Percentiles rank a stretch among this genome's conserved stretches.
Evolutionary conservation across 2,888 invertebrate genomes (phyloP).

Genomic region (Camponotus fellah): DNA sequence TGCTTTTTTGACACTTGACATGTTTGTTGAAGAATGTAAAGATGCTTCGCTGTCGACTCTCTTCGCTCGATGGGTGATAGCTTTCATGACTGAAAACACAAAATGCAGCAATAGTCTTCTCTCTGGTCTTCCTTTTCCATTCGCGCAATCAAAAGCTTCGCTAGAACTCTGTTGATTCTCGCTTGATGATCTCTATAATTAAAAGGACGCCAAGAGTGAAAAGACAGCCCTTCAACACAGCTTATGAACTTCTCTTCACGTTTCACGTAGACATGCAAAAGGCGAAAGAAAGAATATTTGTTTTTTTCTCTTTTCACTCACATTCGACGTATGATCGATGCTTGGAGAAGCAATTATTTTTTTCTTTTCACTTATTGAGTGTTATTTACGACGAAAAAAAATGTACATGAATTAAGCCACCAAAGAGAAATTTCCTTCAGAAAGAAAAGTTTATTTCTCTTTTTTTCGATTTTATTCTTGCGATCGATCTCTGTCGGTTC

Average conservation of each 20-base stretch:
- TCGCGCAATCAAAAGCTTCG: neutral
- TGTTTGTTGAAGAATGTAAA: constrained; percentile 8
- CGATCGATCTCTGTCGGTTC: neutral
- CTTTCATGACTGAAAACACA: constrained; percentile 35
- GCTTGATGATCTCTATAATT: constrained; percentile 41
- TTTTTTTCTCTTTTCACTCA: neutral
- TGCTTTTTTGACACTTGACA: neutral
- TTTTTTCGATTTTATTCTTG: neutral
- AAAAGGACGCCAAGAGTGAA: constrained; percentile 23
- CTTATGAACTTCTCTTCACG: neutral
- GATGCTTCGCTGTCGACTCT: neutral
- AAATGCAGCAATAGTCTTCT: neutral
- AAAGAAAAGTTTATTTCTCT: neutral
- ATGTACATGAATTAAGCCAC: neutral
- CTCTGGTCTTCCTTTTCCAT: neutral
- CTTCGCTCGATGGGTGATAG: neutral
- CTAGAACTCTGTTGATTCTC: neutral
- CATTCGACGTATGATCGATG: constrained; percentile 23
- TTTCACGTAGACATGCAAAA: neutral
- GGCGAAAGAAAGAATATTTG: neutral
- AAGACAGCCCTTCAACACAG: neutral
- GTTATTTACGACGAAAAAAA: neutral
- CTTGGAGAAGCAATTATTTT: constrained; percentile 18
- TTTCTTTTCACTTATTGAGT: constrained; percentile 11
- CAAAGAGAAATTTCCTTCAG: neutral